Base-by-base conservation (phyloP, 2,888 invertebrate genomes). In the Cetonia aurata region DNA sequence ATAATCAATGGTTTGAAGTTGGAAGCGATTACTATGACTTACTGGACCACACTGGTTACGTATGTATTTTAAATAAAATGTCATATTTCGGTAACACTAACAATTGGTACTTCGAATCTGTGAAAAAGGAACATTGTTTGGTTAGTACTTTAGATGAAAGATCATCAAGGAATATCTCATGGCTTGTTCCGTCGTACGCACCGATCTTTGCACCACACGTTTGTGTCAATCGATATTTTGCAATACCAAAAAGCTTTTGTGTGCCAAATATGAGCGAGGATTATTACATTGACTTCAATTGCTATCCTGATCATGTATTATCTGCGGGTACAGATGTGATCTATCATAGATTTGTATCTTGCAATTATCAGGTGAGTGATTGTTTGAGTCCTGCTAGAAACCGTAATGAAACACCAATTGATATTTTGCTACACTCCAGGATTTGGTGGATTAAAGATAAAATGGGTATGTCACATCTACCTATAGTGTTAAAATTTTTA, bases 101-200 rank as follows among this genome's bases (percentile, higher is more conserved):
- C 3, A 6, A 33, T 12, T 25, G 33, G 1, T 25, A 59, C n/a
- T 59, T n/a, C 42, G n/a, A 59, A 6, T 44, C 44, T 19, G 19
- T 12, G 44, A 59, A n/a, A 9, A 44, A n/a, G n/a, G n/a, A 44
- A 6, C 44, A 59, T 41, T 59, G 59, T 13, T 12, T 59, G 42
- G 53, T 53, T 53, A 53, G 31, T 53, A 33, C 53, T 4, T 12
- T 33, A 6, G n/a, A 53, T n/a, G 9, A 19, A 10, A 10, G 8
- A n/a, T 53, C 53, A 3, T 53, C 13, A 12, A 31, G 13, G 31
- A 53, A 53, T n/a, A n/a, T 31, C 9, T 53, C 53, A 6, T 53
- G 53, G 53, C 2, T 53, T 25, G n/a, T 25, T 4, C 53, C 53
- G 33, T 6, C 1, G n/a, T 4, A 53, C n/a, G 25, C 25, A 31